Evolutionary conservation across 2,888 invertebrate species (phyloP).

Genomic region (Heliconius ethilla): DNA sequence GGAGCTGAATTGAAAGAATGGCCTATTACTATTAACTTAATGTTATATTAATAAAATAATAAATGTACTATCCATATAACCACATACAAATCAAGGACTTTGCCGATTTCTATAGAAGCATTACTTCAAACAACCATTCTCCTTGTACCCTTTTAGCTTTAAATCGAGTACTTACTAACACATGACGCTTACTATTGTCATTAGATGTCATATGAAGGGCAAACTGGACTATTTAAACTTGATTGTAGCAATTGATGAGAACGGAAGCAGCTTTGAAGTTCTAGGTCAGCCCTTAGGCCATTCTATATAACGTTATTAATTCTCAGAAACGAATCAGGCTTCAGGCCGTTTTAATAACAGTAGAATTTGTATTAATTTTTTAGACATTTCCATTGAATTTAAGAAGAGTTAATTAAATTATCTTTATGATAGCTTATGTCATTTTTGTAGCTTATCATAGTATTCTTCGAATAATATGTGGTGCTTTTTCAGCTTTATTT

Average conservation of each 20-base stretch:
- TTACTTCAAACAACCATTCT: not conserved
- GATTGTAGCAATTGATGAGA: conserved; percentile 17
- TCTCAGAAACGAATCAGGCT: not conserved
- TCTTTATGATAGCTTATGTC: not conserved
- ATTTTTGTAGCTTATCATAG: not conserved
- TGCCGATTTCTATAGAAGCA: no score
- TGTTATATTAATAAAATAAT: not conserved
- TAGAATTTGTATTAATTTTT: not conserved
- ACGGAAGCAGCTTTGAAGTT: conserved; percentile 19
- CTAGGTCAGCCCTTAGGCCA: conserved; percentile 19
- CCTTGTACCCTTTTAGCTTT: not conserved
- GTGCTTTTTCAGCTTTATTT: no score
- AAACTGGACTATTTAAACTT: conserved; percentile 18
- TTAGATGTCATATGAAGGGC: conserved; percentile 6
- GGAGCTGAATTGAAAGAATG: not conserved
- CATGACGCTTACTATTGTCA: conserved; percentile 3
- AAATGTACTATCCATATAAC: not conserved
- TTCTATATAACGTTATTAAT: not conserved
- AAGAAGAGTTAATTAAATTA: not conserved
- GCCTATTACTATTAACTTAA: not conserved
- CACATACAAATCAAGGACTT: not conserved
- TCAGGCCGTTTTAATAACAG: not conserved
- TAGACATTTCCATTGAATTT: not conserved
- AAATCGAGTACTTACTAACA: conserved; percentile 1
- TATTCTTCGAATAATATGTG: not conserved